phyloP scores from a whole-genome alignment of 1,140 invertebrate species.

The Drosophila novamexicana region DNA sequence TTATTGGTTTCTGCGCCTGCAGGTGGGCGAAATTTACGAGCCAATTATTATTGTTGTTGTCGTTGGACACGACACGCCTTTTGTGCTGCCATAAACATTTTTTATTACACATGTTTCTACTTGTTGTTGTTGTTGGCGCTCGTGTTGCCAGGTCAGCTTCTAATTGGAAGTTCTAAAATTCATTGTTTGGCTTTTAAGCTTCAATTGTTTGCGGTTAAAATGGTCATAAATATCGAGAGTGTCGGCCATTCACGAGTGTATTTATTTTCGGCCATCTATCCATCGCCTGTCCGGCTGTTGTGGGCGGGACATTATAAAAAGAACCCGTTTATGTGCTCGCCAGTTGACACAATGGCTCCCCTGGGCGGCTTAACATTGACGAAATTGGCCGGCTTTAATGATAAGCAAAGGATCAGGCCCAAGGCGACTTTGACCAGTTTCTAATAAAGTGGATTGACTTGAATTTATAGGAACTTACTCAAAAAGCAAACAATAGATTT shows the following conservation, averaged over 20 bases:
- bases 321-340: constrained; percentile 37
- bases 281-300: constrained; percentile 28
- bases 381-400: constrained; percentile 45
- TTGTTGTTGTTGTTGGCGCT: constrained; percentile 5
- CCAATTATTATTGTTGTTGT: constrained; percentile 73
- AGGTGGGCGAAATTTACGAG: constrained; percentile 70
- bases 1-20: constrained; percentile 63
- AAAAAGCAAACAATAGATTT: too few species aligned
- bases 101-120: constrained; percentile 39
- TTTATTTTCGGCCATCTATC: constrained; percentile 42
- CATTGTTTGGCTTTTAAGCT: constrained; percentile 80
- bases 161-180: constrained; percentile 82
- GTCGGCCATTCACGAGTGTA: constrained; percentile 22
- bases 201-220: constrained; percentile 78
- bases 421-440: constrained; percentile 1
- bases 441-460: background rate
- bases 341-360: constrained; percentile 49
- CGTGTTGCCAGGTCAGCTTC: constrained; percentile 52
- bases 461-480: background rate
- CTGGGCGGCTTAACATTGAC: constrained; percentile 28
- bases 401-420: constrained; percentile 33
- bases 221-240: constrained; percentile 75
- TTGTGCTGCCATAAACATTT: constrained; percentile 48
- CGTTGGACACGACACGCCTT: constrained; percentile 43
- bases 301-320: constrained; percentile 4